A percentile compares a stretch with the other conserved stretches of the same genome.
These are phyloP conservation scores for Rana temporaria DNA, from an alignment of 2,113 vertebrate species.

Conservation along the genomic window DNA sequence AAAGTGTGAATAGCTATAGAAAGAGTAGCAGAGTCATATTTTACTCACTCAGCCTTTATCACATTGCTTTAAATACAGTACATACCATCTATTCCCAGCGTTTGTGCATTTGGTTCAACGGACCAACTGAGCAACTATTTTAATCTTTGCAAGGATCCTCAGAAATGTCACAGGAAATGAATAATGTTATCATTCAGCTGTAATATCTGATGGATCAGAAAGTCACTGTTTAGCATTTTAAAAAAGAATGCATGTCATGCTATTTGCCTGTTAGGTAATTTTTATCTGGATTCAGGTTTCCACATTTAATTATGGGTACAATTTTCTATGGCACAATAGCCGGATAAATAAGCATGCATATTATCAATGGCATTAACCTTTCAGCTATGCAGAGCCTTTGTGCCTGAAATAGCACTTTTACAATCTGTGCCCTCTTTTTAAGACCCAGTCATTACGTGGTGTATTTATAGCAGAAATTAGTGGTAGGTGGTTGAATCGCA, in stretches of 20 bases:
- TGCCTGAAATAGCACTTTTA: slow-evolving; percentile 47
- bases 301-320: slow-evolving; percentile 44
- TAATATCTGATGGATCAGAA: slow-evolving; percentile 34
- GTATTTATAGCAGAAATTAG: slow-evolving; percentile 65
- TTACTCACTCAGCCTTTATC: not conserved
- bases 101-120: slow-evolving; percentile 22
- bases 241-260: slow-evolving; percentile 8
- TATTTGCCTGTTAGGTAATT: slow-evolving; percentile 25
- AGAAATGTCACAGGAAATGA: slow-evolving; percentile 45
- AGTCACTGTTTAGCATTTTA: slow-evolving; percentile 29
- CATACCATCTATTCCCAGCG: not conserved
- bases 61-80: not conserved
- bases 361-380: slow-evolving; percentile 44
- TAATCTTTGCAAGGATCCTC: slow-evolving; percentile 10
- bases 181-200: slow-evolving; percentile 43
- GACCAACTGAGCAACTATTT: slow-evolving; percentile 22
- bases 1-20: not conserved
- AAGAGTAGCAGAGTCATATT: not conserved
- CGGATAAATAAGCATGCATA: slow-evolving; percentile 46
- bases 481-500: slow-evolving; percentile 57
- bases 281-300: slow-evolving; percentile 39
- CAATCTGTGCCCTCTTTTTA: slow-evolving; percentile 42
- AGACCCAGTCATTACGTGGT: slow-evolving; percentile 41
- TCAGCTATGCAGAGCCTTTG: slow-evolving; percentile 34
- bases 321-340: slow-evolving; percentile 36